These are phyloP conservation scores for Apomyelois bistriatella DNA, from an alignment of 2,888 invertebrate species.

Conservation along the genomic window DNA sequence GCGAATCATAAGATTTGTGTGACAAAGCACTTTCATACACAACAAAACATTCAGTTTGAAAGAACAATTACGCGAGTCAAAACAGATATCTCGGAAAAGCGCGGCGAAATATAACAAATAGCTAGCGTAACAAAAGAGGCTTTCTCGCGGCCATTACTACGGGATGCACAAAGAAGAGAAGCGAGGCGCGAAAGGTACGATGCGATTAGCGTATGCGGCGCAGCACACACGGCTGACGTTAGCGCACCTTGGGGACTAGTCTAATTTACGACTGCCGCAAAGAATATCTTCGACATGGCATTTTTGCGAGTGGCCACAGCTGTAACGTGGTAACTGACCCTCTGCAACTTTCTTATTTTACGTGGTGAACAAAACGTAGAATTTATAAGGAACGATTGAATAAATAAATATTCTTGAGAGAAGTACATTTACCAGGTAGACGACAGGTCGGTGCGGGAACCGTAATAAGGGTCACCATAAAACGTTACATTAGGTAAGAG, in stretches of 20 bases:
- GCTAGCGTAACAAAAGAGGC: slow-evolving; percentile 75
- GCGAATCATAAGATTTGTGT: slow-evolving; percentile 67
- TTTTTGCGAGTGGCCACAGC: slow-evolving; percentile 61
- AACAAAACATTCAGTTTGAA: slow-evolving; percentile 72
- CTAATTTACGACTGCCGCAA: slow-evolving; percentile 76
- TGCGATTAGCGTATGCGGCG: slow-evolving; percentile 68
- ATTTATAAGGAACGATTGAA: slow-evolving; percentile 49
- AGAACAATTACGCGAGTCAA: slow-evolving; percentile 77
- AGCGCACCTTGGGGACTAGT: slow-evolving; percentile 40
- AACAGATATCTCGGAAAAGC: slow-evolving; percentile 70
- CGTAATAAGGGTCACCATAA: slow-evolving; percentile 79
- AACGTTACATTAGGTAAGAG: slow-evolving; percentile 79
- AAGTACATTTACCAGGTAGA: slow-evolving; percentile 39
- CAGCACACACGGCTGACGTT: slow-evolving; percentile 31
- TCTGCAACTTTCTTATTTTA: slow-evolving; percentile 29
- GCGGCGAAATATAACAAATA: slow-evolving; percentile 75
- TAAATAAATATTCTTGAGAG: slow-evolving; percentile 53
- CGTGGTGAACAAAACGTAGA: slow-evolving; percentile 29
- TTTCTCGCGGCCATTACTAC: slow-evolving; percentile 75
- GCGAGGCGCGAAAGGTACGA: slow-evolving; percentile 45
- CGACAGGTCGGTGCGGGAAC: slow-evolving; percentile 57
- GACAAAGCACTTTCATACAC: slow-evolving; percentile 73
- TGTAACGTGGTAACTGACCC: slow-evolving; percentile 12
- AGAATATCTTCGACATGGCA: slow-evolving; percentile 68
- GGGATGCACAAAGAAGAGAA: slow-evolving; percentile 58